These are phyloP conservation scores for Oreocharis arfaki DNA, from an alignment of 2,113 vertebrate species.

Conservation along the genomic window DNA sequence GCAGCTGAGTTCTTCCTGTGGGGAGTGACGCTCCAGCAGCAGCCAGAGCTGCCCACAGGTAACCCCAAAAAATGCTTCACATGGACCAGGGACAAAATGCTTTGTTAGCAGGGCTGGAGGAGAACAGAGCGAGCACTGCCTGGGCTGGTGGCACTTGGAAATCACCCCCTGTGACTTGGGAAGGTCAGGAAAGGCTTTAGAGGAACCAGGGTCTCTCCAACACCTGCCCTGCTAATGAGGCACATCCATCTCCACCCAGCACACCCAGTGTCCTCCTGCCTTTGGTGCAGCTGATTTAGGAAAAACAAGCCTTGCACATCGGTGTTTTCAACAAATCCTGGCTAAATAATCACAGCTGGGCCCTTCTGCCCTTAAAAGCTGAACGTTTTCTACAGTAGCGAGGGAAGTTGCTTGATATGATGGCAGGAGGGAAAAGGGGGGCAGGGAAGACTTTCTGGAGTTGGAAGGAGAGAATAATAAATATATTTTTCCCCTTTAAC, in stretches of 20 bases:
- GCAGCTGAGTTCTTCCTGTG: neutral
- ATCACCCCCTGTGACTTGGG: neutral
- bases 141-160: neutral
- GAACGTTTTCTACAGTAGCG: neutral
- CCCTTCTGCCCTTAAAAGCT: neutral
- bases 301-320: neutral
- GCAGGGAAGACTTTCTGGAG: neutral
- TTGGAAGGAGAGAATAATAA: neutral
- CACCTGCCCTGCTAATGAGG: neutral
- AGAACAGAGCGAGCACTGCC: neutral
- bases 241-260: neutral
- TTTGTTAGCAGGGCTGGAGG: neutral
- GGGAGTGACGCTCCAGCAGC: neutral
- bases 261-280: neutral
- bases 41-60: neutral
- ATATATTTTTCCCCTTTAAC: neutral
- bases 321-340: neutral
- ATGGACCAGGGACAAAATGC: neutral
- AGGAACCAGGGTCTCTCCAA: neutral
- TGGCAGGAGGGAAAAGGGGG: neutral
- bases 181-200: neutral
- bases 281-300: neutral
- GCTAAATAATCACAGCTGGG: neutral
- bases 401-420: neutral
- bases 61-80: rapidly evolving